Percentiles rank a stretch among this genome's conserved stretches.
Conservation (phyloP, 2,113 vertebrate genomes). For the human (Homo sapiens) region GRCh38 chr17:34422501-34423000, state of each 20-base stretch:
- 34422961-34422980: accelerated
- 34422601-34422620: not conserved
- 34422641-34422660: not conserved
- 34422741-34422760: not conserved
- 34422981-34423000: not conserved
- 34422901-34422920: not conserved
- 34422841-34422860: not conserved
- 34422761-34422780: not conserved
- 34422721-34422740: not conserved
- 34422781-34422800: not conserved
- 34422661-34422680: not conserved
- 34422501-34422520: no score
- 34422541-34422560: not conserved
- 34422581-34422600: not conserved
- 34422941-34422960: accelerated
- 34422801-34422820: not conserved
- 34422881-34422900: not conserved
- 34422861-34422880: no score
- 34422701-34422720: not conserved
- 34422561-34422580: not conserved
- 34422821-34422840: not conserved
- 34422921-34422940: accelerated
- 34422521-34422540: not conserved
- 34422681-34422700: no score
- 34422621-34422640: not conserved